Conservation (phyloP, 2,888 invertebrate species). For the Pterobdella sp. region DNA sequence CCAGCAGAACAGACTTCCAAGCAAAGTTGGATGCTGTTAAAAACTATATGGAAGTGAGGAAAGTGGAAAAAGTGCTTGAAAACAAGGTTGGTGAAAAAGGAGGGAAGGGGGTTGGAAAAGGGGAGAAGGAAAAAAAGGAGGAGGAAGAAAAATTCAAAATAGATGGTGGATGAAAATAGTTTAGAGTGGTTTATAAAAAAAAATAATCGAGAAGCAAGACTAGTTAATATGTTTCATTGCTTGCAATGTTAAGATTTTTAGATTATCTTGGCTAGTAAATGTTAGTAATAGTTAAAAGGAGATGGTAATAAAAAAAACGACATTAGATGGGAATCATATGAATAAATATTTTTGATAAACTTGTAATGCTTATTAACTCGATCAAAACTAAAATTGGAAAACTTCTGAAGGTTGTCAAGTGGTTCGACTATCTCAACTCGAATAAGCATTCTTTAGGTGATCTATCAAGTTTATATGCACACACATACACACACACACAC, state of each 20-base stretch:
- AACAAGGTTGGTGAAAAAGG: constrained; percentile 2
- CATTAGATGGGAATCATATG: no score
- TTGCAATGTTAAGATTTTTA: neutral
- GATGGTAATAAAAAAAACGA: no score
- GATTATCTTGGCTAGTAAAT: no score
- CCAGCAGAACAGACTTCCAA: constrained; percentile 86
- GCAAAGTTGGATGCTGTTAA: constrained; percentile 83
- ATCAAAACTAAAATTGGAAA: no score
- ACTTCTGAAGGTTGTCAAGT: constrained; percentile 73
- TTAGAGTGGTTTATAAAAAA: no score
- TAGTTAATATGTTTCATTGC: neutral
- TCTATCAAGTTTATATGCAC: neutral
- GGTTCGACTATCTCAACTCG: constrained; percentile 81
- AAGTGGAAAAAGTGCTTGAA: constrained; percentile 68
- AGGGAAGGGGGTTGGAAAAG: neutral
- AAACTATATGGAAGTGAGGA: constrained; percentile 84
- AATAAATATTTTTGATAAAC: neutral
- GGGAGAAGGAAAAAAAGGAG: constrained; percentile 32
- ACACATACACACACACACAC: constrained; percentile 1
- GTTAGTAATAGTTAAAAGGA: no score
- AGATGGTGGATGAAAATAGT: no score
- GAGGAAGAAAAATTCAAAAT: no score
- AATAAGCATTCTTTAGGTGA: constrained; percentile 62
- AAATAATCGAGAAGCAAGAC: no score
- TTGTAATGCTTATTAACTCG: no score